phyloP scores from a whole-genome alignment of 2,888 invertebrate species.

The Andrena chrysosceles region DNA sequence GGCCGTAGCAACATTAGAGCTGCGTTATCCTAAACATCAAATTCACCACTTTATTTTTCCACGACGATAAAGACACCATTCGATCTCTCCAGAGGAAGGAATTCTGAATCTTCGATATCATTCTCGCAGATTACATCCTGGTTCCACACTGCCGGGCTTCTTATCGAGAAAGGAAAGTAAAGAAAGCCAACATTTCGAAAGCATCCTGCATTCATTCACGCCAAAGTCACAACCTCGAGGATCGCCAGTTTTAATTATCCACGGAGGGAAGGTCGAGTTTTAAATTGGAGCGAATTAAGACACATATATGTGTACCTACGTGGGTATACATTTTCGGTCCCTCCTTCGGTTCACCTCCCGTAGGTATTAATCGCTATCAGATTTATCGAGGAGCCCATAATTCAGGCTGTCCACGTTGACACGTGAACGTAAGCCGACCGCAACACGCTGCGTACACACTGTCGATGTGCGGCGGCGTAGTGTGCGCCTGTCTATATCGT shows the following conservation, averaged over 20 bases:
- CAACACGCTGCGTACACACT: conserved; percentile 40
- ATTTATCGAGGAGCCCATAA: conserved; percentile 72
- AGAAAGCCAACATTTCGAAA: neutral
- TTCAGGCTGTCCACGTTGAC: conserved; percentile 72
- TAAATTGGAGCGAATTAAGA: conserved; percentile 42
- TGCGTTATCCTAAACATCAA: too few relatives aligned
- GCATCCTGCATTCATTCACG: neutral
- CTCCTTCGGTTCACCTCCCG: conserved; percentile 67
- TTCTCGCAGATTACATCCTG: too few relatives aligned
- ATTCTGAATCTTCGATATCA: too few relatives aligned
- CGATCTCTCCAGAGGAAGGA: too few relatives aligned
- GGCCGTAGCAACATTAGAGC: too few relatives aligned
- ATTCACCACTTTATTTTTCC: too few relatives aligned
- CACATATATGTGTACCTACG: neutral
- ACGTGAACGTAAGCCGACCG: conserved; percentile 70
- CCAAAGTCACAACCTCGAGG: neutral
- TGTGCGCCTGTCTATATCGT: conserved; percentile 76
- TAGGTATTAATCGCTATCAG: conserved; percentile 72
- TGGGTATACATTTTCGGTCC: conserved; percentile 30
- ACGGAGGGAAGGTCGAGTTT: conserved; percentile 6
- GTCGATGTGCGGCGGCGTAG: conserved; percentile 24
- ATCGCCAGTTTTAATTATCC: neutral
- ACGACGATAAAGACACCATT: too few relatives aligned
- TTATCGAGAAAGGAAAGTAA: too few relatives aligned
- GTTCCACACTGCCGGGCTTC: too few relatives aligned